These are phyloP conservation scores for Tetramorium bicarinatum DNA, from an alignment of 2,888 invertebrate genomes.

Conservation along the genomic window DNA sequence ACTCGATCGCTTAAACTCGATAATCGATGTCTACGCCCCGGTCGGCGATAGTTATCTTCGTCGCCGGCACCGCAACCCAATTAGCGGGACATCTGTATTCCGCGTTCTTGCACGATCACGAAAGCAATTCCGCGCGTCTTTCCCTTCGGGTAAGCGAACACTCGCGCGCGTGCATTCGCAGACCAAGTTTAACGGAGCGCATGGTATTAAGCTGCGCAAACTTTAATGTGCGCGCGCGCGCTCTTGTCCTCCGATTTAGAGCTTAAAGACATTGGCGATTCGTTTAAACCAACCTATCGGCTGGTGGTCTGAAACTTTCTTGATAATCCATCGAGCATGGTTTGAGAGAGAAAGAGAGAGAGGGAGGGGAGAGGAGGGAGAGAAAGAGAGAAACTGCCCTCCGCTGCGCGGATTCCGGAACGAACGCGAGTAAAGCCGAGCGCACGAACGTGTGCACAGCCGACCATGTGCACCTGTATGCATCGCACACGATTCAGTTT, in stretches of 20 bases:
- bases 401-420: not conserved
- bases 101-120: conserved; percentile 54
- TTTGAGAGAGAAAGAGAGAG: not conserved
- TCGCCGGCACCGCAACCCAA: conserved; percentile 47
- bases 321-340: conserved; percentile 68
- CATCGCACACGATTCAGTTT: conserved; percentile 63
- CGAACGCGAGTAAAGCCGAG: not conserved
- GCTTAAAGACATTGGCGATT: conserved; percentile 66
- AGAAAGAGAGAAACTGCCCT: not conserved
- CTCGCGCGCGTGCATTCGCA: not conserved
- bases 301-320: conserved; percentile 67
- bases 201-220: conserved; percentile 62
- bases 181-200: conserved; percentile 61
- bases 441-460: not conserved
- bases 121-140: conserved; percentile 45
- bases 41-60: conserved; percentile 43
- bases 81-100: conserved; percentile 55
- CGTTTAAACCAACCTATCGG: conserved; percentile 61
- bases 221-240: conserved; percentile 45
- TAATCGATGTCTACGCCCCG: conserved; percentile 44
- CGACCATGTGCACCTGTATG: conserved; percentile 25
- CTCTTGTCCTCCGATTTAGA: conserved; percentile 29
- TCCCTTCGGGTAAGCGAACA: conserved; percentile 19
- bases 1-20: conserved; percentile 45
- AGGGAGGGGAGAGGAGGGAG: not conserved